Conservation (phyloP, 2,797 vertebrate species). For the Pristis pectinata region DNA sequence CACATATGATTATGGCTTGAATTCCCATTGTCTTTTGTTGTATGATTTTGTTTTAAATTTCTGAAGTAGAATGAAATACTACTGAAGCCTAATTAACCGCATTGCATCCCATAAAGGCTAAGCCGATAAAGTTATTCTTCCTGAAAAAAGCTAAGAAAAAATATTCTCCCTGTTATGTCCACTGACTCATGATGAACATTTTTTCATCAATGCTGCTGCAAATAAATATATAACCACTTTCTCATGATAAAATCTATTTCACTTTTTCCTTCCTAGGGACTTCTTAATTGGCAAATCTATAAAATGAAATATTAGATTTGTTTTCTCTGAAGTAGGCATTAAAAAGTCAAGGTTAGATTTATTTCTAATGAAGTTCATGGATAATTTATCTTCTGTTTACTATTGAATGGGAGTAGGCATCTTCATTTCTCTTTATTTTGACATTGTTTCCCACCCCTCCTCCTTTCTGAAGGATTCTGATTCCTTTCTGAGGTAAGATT, state of each 20-base stretch:
- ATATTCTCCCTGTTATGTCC: neutral
- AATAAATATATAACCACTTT: neutral
- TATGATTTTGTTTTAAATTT: neutral
- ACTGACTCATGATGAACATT: neutral
- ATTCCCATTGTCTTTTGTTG: neutral
- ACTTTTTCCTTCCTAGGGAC: neutral
- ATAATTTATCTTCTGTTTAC: neutral
- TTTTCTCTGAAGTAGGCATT: neutral
- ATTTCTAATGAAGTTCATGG: neutral
- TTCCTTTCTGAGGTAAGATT: neutral
- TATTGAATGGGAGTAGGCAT: neutral
- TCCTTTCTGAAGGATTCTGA: neutral
- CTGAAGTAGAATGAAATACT: neutral
- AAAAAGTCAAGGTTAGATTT: neutral
- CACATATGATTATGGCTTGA: neutral
- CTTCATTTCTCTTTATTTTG: neutral
- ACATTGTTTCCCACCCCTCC: too few species aligned
- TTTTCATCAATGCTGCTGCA: too few species aligned
- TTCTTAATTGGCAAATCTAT: neutral
- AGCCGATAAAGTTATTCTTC: neutral
- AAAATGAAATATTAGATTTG: neutral
- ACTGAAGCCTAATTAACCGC: constrained; percentile 22
- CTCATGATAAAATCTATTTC: neutral
- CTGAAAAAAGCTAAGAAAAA: neutral
- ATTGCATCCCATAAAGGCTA: neutral